A percentile compares a stretch with the other conserved stretches of the same genome.
Evolutionary conservation across 2,797 vertebrate genomes (phyloP).

Genomic region (Denticeps clupeoides): DNA sequence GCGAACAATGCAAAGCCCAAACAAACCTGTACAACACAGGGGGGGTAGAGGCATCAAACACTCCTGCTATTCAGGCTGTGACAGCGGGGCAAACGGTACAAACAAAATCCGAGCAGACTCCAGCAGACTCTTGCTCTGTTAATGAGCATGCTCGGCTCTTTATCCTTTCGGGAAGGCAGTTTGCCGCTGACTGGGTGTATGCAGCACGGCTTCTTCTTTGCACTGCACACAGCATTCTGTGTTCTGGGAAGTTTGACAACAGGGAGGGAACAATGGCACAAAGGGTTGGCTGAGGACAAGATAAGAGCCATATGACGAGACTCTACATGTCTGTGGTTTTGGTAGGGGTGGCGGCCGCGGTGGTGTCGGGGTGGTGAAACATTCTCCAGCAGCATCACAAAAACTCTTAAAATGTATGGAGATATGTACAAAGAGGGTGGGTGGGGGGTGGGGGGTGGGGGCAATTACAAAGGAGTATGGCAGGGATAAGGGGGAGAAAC

Average conservation of each 20-base stretch:
- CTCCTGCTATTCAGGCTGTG: not conserved
- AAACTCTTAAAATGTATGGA: slow-evolving; percentile 13
- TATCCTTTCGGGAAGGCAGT: slow-evolving; percentile 18
- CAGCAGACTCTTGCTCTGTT: slow-evolving; percentile 22
- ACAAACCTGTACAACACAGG: not conserved
- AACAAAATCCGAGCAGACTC: slow-evolving; percentile 12
- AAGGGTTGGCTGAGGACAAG: not conserved
- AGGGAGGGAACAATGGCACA: slow-evolving; percentile 11
- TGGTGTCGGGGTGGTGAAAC: too few species aligned
- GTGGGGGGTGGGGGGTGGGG: too few species aligned
- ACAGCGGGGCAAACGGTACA: slow-evolving; percentile 5
- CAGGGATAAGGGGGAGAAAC: slow-evolving; percentile 30
- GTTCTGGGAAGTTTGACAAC: slow-evolving; percentile 11
- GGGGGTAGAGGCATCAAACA: too few species aligned
- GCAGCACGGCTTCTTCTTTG: too few species aligned
- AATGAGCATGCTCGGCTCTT: slow-evolving; percentile 19
- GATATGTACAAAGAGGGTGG: slow-evolving; percentile 18
- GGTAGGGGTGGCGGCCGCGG: too few species aligned
- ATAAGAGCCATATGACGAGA: slow-evolving; percentile 14
- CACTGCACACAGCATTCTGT: too few species aligned
- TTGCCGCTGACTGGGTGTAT: too few species aligned
- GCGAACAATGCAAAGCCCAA: too few species aligned
- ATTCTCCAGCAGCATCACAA: slow-evolving; percentile 25
- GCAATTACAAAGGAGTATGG: too few species aligned
- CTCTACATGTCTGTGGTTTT: slow-evolving; percentile 18